Conservation (phyloP, 37 sponge, comb jelly and placozoan genomes). For the Haliclona indistincta region DNA sequence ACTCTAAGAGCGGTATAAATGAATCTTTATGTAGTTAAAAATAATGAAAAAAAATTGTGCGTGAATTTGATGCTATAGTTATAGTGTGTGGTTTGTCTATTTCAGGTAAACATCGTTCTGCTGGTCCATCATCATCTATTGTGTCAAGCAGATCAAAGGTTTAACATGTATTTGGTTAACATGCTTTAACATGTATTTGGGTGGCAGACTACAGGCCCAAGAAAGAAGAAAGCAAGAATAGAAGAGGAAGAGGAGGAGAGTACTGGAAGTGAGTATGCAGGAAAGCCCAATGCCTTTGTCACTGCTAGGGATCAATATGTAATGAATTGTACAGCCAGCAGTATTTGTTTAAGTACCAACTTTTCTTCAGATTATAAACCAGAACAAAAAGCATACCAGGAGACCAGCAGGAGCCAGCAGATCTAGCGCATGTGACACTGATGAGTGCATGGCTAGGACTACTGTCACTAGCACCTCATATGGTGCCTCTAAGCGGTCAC, state of each 20-base stretch:
- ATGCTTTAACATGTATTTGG: neutral
- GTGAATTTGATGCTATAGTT: too few species aligned
- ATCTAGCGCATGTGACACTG: neutral
- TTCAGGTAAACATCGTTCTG: neutral
- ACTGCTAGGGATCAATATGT: constrained; percentile 76
- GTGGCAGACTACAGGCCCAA: neutral
- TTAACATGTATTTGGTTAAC: neutral
- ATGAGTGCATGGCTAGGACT: neutral
- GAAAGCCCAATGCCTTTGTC: constrained; percentile 32
- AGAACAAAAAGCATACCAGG: constrained; percentile 48
- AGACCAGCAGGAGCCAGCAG: neutral
- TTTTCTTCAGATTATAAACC: constrained; percentile 50
- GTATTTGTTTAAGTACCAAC: neutral
- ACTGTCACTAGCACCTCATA: constrained; percentile 17
- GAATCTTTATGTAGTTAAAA: too few species aligned
- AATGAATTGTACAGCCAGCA: neutral
- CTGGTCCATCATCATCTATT: neutral
- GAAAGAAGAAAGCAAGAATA: too few species aligned
- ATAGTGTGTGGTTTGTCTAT: too few species aligned
- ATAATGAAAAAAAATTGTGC: too few species aligned
- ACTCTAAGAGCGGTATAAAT: too few species aligned
- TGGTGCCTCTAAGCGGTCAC: constrained; percentile 53
- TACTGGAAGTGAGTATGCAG: neutral
- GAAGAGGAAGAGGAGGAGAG: neutral
- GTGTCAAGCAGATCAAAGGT: neutral